Conservation (phyloP, 1,140 invertebrate genomes). For the Drosophila novamexicana region DNA sequence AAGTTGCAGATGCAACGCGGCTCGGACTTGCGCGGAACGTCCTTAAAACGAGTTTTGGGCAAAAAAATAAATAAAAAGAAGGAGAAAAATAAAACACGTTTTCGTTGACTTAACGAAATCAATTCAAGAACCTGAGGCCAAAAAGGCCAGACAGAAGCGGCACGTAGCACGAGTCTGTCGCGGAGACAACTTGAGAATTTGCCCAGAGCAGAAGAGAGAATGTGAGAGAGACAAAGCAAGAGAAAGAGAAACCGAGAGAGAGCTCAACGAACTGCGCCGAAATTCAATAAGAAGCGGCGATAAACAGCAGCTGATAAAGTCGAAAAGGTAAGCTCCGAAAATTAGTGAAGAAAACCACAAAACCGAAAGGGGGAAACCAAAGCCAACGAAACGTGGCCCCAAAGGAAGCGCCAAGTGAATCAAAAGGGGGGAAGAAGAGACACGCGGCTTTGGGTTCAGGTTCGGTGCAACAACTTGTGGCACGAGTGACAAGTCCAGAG, state of each 20-base stretch:
- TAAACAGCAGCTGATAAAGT: conserved; percentile 79
- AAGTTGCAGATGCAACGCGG: conserved; percentile 46
- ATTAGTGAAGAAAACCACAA: conserved; percentile 56
- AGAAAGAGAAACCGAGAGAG: not conserved
- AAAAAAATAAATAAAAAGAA: conserved; percentile 44
- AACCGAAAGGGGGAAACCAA: conserved; percentile 12
- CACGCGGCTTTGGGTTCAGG: conserved; percentile 3
- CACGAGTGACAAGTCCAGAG: conserved; percentile 67
- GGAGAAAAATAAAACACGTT: conserved; percentile 57
- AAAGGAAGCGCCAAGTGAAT: conserved; percentile 21
- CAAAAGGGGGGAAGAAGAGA: conserved; percentile 7
- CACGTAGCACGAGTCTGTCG: conserved; percentile 62
- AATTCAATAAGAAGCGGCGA: conserved; percentile 69
- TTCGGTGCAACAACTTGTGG: conserved; percentile 68
- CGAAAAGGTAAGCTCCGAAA: conserved; percentile 65
- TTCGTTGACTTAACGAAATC: conserved; percentile 66
- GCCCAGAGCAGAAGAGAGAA: not conserved
- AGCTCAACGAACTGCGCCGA: conserved; percentile 39
- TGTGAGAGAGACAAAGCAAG: not conserved
- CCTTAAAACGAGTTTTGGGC: conserved; percentile 69
- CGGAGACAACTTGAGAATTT: conserved; percentile 27
- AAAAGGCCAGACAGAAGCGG: conserved; percentile 17
- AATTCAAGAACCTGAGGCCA: conserved; percentile 50
- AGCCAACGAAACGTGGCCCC: not conserved
- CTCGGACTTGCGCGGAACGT: conserved; percentile 37